Base-by-base conservation (phyloP, 2,888 invertebrate genomes). In the Hymenopus coronatus region DNA sequence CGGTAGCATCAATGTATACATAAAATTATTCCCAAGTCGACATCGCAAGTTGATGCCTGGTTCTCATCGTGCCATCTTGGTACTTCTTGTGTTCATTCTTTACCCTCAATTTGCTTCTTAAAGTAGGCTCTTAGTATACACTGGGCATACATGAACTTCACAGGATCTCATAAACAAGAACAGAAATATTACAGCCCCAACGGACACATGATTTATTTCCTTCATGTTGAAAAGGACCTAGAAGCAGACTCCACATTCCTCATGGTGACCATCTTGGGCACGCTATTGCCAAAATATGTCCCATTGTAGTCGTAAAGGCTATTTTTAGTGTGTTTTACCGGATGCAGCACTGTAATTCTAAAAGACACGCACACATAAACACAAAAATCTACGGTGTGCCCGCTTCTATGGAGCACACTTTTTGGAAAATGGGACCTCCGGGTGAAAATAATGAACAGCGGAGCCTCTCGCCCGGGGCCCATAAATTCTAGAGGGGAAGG, bases 1-100 rank as follows among this genome's bases (percentile, higher is more conserved):
- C n/a, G n/a, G n/a, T n/a, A n/a, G n/a, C 1, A 6, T 1, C 0
- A 2, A 40, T 0, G 1, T 9, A 12, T 9, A 1, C 12, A 12
- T 12, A 40, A 40, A 12, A 33, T 33, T 4, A 33, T 33, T 33
- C 33, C 0, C 40, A 40, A 12, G 9, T 40, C 9, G 12, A 12
- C 12, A 12, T 2, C 1, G 2, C 6, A 12, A 12, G 40, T 6
- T 12, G 9, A 12, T 12, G n/a, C n/a, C 12, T 2, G 4, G 4
- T 8, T 8, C 33, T 30, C 30, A 33, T 33, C 33, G 6, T 8
- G 8, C 40, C 40, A 6, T 33, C 1, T 12, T 6, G 40, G 1
- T 12, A 40, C 9, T 12, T 40, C 40, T 9, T 40, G 9, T 40
- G 12, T 40, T 40, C 12, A 40, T 12, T 12, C 40, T 12, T 12